Conservation (phyloP, 1,140 invertebrate species). For the Apolygus lucorum region DNA sequence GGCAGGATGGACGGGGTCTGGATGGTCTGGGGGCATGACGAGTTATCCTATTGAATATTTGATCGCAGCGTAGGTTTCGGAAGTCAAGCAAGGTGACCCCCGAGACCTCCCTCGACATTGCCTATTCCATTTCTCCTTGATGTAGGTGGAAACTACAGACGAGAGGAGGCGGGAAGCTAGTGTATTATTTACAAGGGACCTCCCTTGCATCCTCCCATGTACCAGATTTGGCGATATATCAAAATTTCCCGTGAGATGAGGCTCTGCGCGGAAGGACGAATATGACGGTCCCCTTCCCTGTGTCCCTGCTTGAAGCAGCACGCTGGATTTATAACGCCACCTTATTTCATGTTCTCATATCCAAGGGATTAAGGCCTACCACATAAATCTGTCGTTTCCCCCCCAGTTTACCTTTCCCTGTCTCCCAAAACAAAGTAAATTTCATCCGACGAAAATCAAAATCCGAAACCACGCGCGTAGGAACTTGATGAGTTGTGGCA, state of each 20-base stretch:
- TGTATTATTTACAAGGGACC: conserved; percentile 14
- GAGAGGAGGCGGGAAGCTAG: neutral
- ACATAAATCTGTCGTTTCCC: conserved; percentile 2
- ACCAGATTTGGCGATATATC: conserved; percentile 16
- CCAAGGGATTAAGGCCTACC: neutral
- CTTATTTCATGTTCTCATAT: conserved; percentile 20
- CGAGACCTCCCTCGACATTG: neutral
- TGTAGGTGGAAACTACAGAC: too few species aligned
- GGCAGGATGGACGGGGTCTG: too few species aligned
- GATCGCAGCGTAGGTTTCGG: neutral
- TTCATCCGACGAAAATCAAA: too few species aligned
- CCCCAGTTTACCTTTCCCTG: too few species aligned
- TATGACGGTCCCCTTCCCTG: too few species aligned
- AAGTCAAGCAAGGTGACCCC: neutral
- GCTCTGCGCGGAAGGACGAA: conserved; percentile 1
- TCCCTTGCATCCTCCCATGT: neutral
- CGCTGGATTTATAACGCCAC: conserved; percentile 12
- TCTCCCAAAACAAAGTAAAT: too few species aligned
- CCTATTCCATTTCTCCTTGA: neutral
- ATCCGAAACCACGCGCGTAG: too few species aligned
- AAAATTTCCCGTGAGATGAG: neutral
- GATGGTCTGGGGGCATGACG: neutral
- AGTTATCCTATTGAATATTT: neutral
- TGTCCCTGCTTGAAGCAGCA: neutral
- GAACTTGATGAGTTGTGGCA: too few species aligned